Evolutionary conservation across 1,140 invertebrate genomes (phyloP).

Genomic region (Musca domestica): DNA sequence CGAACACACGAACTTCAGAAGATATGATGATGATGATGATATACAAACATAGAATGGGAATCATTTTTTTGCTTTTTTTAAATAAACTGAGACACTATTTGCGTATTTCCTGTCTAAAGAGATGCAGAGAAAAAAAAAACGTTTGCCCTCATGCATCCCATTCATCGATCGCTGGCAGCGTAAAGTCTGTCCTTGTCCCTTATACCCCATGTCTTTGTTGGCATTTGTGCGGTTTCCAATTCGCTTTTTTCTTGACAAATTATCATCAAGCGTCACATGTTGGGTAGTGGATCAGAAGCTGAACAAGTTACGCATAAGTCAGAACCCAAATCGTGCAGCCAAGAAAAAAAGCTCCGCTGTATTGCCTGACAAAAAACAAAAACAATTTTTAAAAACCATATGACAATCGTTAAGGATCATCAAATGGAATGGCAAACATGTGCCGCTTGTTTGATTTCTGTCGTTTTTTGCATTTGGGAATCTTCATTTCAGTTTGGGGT

Average conservation of each 20-base stretch:
- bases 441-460: slow-evolving; percentile 2
- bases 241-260: slow-evolving; percentile 11
- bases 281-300: background rate
- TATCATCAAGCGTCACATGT: background rate
- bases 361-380: too few species aligned
- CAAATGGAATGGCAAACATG: slow-evolving; percentile 9
- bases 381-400: background rate
- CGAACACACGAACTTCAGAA: too few species aligned
- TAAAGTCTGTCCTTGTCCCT: too few species aligned
- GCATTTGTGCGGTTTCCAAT: background rate
- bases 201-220: too few species aligned
- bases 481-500: slow-evolving; percentile 17
- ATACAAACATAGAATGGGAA: too few species aligned
- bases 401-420: slow-evolving; percentile 21
- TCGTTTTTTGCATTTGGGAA: background rate
- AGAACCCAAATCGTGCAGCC: too few species aligned
- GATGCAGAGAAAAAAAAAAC: too few species aligned
- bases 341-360: too few species aligned
- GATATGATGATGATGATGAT: too few species aligned
- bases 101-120: slow-evolving; percentile 7
- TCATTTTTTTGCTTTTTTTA: background rate
- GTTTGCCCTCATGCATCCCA: too few species aligned
- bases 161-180: background rate
- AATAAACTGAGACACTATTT: background rate
- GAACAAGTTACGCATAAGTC: too few species aligned